Conservation (phyloP, 2,888 invertebrate genomes). For the Sthenelais limicola region DNA sequence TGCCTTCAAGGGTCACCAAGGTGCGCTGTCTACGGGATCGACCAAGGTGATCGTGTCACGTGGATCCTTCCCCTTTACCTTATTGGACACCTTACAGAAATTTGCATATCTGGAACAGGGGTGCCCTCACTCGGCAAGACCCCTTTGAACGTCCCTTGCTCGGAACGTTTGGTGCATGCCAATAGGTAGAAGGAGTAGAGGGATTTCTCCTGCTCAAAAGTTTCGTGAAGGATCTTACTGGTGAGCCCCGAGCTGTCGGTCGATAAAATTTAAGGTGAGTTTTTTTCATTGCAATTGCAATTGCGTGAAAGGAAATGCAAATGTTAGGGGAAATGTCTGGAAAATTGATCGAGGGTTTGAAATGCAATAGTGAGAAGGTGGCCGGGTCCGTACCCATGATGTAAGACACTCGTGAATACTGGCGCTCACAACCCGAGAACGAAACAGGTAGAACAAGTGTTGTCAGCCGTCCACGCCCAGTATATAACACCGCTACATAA, state of each 20-base stretch:
- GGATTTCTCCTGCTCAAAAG: not conserved
- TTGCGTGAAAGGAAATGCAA: not conserved
- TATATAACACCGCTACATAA: too few relatives aligned
- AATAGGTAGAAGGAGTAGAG: not conserved
- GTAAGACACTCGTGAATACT: too few relatives aligned
- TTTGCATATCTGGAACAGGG: constrained; percentile 14
- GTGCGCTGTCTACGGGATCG: constrained; percentile 14
- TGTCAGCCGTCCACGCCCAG: too few relatives aligned
- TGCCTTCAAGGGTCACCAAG: not conserved
- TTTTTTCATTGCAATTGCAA: not conserved
- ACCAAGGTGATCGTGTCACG: not conserved
- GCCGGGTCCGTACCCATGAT: not conserved
- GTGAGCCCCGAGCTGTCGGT: not conserved
- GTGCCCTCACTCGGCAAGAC: not conserved
- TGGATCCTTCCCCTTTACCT: not conserved
- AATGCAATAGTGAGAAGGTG: not conserved
- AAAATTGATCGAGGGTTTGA: not conserved
- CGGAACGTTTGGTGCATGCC: constrained; percentile 5
- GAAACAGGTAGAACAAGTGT: not conserved
- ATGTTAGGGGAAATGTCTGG: not conserved
- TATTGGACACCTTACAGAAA: not conserved
- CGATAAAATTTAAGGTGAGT: not conserved
- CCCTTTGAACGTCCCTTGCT: constrained; percentile 9
- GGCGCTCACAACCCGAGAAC: too few relatives aligned
- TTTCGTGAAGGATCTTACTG: constrained; percentile 16